Conservation (phyloP, 2,113 vertebrate genomes). For the Empidonax alnorum region DNA sequence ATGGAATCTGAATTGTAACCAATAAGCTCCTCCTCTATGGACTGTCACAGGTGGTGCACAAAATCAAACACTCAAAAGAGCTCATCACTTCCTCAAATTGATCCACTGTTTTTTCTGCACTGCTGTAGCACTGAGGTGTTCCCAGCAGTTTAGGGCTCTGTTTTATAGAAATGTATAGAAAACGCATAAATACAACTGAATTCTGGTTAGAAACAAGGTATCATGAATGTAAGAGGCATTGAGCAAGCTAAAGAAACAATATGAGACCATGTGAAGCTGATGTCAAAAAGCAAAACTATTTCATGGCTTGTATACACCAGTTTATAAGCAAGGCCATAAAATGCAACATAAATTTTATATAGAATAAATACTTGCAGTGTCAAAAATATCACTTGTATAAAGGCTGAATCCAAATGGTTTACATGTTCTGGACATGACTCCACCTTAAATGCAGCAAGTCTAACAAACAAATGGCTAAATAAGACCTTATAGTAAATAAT, state of each 20-base stretch:
- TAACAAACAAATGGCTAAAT: neutral
- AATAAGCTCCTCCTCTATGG: neutral
- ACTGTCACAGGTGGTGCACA: neutral
- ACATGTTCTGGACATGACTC: neutral
- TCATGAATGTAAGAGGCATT: neutral
- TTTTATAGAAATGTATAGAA: neutral
- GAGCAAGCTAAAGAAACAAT: neutral
- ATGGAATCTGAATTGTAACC: neutral
- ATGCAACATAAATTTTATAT: neutral
- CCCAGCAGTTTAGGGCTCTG: neutral
- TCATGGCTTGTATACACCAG: neutral
- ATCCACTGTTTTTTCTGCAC: neutral
- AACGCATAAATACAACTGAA: neutral
- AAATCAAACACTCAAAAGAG: neutral
- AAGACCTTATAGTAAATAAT: neutral
- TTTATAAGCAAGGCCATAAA: neutral
- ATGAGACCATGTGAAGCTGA: neutral
- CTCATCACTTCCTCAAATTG: neutral
- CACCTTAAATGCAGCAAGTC: neutral
- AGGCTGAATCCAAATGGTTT: neutral
- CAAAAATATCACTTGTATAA: neutral
- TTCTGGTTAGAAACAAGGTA: neutral
- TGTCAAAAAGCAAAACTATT: neutral
- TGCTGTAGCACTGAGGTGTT: neutral
- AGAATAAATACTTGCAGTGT: neutral